Evolutionary conservation across 2,888 invertebrate species (phyloP), one percentile per base, ranked within the genome.

Genomic region (Drosophila mulleri): DNA sequence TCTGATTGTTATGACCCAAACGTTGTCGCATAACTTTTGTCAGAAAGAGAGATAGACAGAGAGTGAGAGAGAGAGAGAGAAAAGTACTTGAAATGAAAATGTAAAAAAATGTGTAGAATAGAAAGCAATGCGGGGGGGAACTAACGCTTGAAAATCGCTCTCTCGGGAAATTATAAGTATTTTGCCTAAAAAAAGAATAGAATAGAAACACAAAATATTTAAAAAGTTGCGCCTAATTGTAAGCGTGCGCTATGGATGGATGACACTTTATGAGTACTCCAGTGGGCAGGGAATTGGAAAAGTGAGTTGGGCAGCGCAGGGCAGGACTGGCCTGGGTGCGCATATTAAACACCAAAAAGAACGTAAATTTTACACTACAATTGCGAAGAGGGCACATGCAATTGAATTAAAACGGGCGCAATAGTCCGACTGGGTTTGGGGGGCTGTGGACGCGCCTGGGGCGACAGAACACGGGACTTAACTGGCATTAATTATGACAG

Each of bases 401-500:
- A 85, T 85, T 85, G 85, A 87, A 85, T 86, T 86, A 86, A 85
- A 86, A 75, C 69, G 37, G 62, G 57, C 52, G 50, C 44, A 67
- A 62, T 42, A 54, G 23, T 54, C 29, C 23, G 9, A 53, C 26
- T 18, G 35, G 18, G 44, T 18, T 16, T 39, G 8, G 16, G 41
- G 54, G 39, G 3, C 48, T 63, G 32, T 29, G 54, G 63, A 77
- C 81, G 69, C 80, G 80, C 79, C 86, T 78, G 80, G 68, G 81
- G 82, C 81, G 75, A 72, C 72, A 77, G 75, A 83, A 82, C 83
- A 78, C 77, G 72, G 77, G 82, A 80, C 87, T 89, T 90, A 88
- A 88, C 80, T 80, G 80, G 83, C 85, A 87, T 90, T 89, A 90
- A 88, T 90, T 85, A 89, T 90, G 88, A 81, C 74, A 56, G 76